These are phyloP conservation scores for Cirrhinus molitorella DNA, from an alignment of 2,797 vertebrate species.

Conservation along the genomic window DNA sequence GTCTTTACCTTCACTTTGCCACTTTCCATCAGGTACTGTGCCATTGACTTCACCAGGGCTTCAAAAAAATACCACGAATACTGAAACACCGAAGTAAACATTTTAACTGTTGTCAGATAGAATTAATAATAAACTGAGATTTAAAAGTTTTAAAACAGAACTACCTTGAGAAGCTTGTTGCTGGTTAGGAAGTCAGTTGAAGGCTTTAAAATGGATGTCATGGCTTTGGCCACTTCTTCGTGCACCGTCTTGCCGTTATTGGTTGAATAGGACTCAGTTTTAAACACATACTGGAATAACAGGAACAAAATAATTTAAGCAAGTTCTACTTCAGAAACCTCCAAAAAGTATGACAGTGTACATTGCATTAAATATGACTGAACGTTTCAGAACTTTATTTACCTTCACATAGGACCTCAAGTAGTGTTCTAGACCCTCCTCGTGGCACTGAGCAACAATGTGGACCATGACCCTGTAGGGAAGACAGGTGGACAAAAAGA, in stretches of 20 bases:
- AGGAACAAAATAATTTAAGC: neutral
- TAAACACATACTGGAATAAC: slow-evolving; percentile 89
- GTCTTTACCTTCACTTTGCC: slow-evolving; percentile 91
- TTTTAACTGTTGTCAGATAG: slow-evolving; percentile 47
- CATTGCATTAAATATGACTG: neutral
- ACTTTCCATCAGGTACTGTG: slow-evolving; percentile 95
- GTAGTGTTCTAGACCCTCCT: slow-evolving; percentile 95
- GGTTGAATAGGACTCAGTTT: slow-evolving; percentile 86
- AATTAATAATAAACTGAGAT: neutral
- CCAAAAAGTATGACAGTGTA: neutral
- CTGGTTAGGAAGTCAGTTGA: slow-evolving; percentile 97
- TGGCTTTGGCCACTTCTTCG: slow-evolving; percentile 95
- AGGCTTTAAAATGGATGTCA: slow-evolving; percentile 96
- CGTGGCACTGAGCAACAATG: slow-evolving; percentile 96
- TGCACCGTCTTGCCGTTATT: slow-evolving; percentile 87
- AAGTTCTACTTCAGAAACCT: neutral
- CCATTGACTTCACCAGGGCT: slow-evolving; percentile 97
- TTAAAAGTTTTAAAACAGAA: neutral
- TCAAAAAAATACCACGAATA: slow-evolving; percentile 99
- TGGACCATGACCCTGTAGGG: slow-evolving; percentile 93
- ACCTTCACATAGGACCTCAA: slow-evolving; percentile 97
- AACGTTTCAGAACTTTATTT: slow-evolving; percentile 41
- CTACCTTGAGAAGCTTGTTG: slow-evolving; percentile 97
- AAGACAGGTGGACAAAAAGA: neutral
- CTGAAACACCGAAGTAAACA: slow-evolving; percentile 75